A percentile compares a stretch with the other conserved stretches of the same genome.
phyloP scores from a whole-genome alignment of 2,797 vertebrate species.

The Eurystomus glaucurus region DNA sequence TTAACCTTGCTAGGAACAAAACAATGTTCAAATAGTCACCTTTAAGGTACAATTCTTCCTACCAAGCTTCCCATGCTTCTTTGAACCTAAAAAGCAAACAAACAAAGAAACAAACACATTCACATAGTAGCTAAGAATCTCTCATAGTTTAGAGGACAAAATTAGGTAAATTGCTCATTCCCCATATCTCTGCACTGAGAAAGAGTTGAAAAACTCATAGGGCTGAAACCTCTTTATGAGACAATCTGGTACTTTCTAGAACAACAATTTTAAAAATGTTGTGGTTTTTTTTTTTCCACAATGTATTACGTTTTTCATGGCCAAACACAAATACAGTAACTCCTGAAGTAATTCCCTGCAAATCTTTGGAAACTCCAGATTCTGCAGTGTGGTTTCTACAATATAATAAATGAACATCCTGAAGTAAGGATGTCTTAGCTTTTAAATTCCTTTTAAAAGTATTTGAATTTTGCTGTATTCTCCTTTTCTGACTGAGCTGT shows the following conservation, averaged over 20 bases:
- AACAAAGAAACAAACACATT: conserved; percentile 8
- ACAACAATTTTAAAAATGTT: not conserved
- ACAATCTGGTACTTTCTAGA: not conserved
- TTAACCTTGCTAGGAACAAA: not conserved
- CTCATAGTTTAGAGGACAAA: not conserved
- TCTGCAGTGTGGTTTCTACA: not conserved
- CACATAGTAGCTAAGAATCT: conserved; percentile 14
- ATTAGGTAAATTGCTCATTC: not conserved
- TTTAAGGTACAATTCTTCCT: conserved; percentile 10
- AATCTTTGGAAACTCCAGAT: conserved; percentile 2
- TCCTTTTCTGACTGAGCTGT: conserved; percentile 17
- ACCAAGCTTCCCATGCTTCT: conserved; percentile 24
- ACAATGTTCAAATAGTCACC: not conserved
- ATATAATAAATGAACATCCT: not conserved
- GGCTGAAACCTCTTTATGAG: not conserved
- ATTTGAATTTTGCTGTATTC: not conserved
- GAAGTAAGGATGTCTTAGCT: not conserved
- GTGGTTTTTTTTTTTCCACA: not conserved
- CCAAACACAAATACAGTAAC: not conserved
- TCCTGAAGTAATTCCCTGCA: conserved; percentile 17
- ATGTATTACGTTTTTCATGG: not conserved
- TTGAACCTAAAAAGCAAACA: conserved; percentile 20
- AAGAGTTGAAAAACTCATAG: conserved; percentile 8
- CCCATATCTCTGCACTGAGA: conserved; percentile 1
- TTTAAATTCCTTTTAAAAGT: not conserved